phyloP scores from a whole-genome alignment of 2,113 vertebrate genomes.

The Albula goreensis region DNA sequence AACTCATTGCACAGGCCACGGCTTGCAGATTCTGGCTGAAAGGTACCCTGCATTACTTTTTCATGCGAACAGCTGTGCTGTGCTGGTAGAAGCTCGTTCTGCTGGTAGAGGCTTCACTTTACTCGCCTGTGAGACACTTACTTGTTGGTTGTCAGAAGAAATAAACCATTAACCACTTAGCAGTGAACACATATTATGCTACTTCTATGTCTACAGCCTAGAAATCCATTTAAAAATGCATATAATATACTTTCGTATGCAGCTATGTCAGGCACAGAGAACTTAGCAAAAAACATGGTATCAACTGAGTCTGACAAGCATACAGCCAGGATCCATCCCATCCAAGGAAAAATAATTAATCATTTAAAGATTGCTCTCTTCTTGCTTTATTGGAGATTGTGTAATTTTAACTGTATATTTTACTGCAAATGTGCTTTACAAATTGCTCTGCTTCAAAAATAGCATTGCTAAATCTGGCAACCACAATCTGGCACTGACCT shows the following conservation, averaged over 20 bases:
- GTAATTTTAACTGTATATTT: background rate
- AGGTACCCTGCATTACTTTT: constrained; percentile 3
- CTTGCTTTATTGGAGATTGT: background rate
- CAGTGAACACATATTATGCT: background rate
- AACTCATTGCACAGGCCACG: background rate
- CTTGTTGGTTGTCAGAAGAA: constrained; percentile 6
- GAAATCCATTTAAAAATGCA: background rate
- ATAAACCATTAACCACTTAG: constrained; percentile 9
- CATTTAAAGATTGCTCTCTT: background rate
- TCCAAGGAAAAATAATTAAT: background rate
- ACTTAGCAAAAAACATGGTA: background rate
- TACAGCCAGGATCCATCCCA: background rate
- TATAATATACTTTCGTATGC: background rate
- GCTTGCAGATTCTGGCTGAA: background rate
- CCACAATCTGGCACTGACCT: background rate
- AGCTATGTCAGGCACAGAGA: background rate
- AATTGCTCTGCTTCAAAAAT: background rate
- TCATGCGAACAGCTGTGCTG: constrained; percentile 6
- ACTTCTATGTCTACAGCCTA: background rate
- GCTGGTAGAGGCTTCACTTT: background rate
- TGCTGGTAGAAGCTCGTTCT: background rate
- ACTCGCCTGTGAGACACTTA: background rate
- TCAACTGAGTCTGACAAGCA: background rate
- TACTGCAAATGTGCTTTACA: background rate
- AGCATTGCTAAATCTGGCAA: background rate